Evolutionary conservation across 1,140 invertebrate genomes (phyloP).

Genomic region (Pseudomyrmex dendroicus): DNA sequence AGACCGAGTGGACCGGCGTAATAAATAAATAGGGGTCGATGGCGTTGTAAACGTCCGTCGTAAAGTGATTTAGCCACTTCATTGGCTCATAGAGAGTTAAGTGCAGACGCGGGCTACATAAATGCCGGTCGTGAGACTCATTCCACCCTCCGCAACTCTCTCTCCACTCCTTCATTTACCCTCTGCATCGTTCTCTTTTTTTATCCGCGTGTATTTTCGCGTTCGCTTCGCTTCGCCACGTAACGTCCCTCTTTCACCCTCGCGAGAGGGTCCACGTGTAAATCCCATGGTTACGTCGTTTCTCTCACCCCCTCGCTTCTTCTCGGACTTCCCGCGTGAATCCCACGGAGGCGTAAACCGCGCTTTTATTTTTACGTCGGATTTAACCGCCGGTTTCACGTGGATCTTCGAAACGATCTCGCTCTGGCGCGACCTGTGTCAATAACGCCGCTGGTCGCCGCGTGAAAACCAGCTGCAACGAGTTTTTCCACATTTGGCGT

Average conservation of each 20-base stretch:
- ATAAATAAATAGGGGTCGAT: constrained; percentile 82
- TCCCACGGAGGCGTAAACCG: constrained; percentile 75
- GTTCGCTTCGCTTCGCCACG: background rate
- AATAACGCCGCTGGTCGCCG: constrained; percentile 51
- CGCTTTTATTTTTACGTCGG: constrained; percentile 80
- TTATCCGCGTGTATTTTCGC: constrained; percentile 47
- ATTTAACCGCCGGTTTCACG: constrained; percentile 76
- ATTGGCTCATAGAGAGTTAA: constrained; percentile 76
- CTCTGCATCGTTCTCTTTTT: background rate
- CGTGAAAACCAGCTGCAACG: constrained; percentile 1
- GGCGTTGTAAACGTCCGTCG: constrained; percentile 77
- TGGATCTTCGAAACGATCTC: constrained; percentile 63
- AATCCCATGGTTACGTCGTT: constrained; percentile 50
- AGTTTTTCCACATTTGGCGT: constrained; percentile 5
- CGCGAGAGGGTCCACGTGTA: constrained; percentile 48
- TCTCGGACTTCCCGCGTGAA: constrained; percentile 43
- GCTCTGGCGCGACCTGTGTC: constrained; percentile 36
- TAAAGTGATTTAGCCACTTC: constrained; percentile 78
- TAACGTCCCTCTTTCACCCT: background rate
- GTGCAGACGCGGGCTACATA: constrained; percentile 79
- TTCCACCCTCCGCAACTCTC: constrained; percentile 49
- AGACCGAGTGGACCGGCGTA: constrained; percentile 52
- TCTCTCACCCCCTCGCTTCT: background rate
- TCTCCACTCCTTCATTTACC: background rate
- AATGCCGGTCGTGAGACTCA: constrained; percentile 76